phyloP scores from a whole-genome alignment of 2,888 invertebrate genomes.

The Scaptomyza polygonia region DNA sequence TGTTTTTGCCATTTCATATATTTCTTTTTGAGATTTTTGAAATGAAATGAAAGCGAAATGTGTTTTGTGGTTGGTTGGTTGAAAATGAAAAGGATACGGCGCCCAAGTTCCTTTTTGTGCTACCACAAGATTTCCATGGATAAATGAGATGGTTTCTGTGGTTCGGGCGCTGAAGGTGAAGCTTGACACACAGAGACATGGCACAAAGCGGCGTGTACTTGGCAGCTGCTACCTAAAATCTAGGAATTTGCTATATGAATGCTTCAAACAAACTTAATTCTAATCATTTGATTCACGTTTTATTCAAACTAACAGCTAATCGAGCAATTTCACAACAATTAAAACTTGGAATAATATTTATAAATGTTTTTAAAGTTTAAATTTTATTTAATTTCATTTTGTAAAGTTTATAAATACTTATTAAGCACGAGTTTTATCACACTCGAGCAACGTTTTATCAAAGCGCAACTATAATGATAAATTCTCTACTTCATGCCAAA shows the following conservation, averaged over 20 bases:
- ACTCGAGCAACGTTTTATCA: conserved; percentile 22
- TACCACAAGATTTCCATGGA: conserved; percentile 75
- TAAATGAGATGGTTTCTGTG: conserved; percentile 78
- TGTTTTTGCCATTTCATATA: conserved; percentile 22
- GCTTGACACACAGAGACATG: conserved; percentile 44
- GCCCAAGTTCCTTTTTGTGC: conserved; percentile 58
- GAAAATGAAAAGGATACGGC: conserved; percentile 76
- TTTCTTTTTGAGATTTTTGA: conserved; percentile 44
- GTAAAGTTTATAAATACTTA: not conserved
- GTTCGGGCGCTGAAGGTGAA: conserved; percentile 51
- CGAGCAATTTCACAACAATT: too few species aligned
- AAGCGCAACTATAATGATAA: conserved; percentile 59
- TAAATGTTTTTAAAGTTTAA: too few species aligned
- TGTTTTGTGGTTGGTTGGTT: conserved; percentile 71
- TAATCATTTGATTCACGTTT: not conserved
- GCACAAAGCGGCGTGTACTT: conserved; percentile 43
- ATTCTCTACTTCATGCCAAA: conserved; percentile 44
- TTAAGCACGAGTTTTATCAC: conserved; percentile 23
- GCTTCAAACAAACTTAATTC: conserved; percentile 6
- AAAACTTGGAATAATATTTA: too few species aligned
- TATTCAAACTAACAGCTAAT: too few species aligned
- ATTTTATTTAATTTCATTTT: too few species aligned
- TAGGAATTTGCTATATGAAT: conserved; percentile 1
- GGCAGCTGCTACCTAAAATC: conserved; percentile 53
- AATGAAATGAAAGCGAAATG: conserved; percentile 77